Percentiles rank a stretch among this genome's conserved stretches.
Conservation (phyloP, 2,888 invertebrate species). For the Blastobasis lacticolella region DNA sequence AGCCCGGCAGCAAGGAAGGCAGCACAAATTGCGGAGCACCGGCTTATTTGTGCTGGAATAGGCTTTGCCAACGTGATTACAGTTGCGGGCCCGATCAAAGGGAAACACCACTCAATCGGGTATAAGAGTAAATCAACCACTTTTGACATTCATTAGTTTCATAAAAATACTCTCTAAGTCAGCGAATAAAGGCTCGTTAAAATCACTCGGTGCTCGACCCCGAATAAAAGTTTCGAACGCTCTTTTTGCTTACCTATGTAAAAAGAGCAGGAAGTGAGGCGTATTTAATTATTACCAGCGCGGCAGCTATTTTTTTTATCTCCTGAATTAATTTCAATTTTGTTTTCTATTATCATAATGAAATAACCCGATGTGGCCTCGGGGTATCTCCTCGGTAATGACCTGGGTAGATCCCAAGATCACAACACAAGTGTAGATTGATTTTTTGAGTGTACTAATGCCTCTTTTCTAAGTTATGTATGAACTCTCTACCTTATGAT, state of each 20-base stretch:
- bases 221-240: constrained; percentile 50
- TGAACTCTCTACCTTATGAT: too few species aligned
- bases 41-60: constrained; percentile 1
- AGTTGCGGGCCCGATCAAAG: constrained; percentile 5
- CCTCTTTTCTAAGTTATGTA: too few species aligned
- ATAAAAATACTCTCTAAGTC: constrained; percentile 41
- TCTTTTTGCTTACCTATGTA: constrained; percentile 35
- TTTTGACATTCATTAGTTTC: constrained; percentile 63
- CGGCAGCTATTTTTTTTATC: constrained; percentile 44
- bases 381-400: constrained; percentile 2
- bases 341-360: constrained; percentile 53
- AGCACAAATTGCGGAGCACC: background rate
- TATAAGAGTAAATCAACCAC: constrained; percentile 40
- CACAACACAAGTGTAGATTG: constrained; percentile 20
- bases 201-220: constrained; percentile 53
- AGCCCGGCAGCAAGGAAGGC: background rate
- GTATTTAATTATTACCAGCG: constrained; percentile 54
- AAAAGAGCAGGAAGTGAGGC: constrained; percentile 40
- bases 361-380: constrained; percentile 39
- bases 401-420: constrained; percentile 18
- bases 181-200: constrained; percentile 61
- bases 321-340: constrained; percentile 53
- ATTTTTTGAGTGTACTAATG: too few species aligned
- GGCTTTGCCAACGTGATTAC: constrained; percentile 12
- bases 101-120: constrained; percentile 18